phyloP scores from a whole-genome alignment of 2,888 invertebrate genomes.

The Cremastinae sp. region DNA sequence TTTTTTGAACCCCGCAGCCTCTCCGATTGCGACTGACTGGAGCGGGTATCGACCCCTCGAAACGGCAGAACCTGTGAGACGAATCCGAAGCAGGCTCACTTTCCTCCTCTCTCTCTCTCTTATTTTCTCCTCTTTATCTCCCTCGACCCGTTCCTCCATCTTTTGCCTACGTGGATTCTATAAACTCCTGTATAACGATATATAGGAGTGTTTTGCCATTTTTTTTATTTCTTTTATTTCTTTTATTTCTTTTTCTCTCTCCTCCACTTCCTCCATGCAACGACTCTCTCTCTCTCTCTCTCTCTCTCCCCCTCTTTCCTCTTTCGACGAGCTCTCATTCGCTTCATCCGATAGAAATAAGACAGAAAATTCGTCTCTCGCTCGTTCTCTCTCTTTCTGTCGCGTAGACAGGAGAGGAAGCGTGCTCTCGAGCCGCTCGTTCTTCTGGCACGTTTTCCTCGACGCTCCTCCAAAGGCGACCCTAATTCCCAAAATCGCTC shows the following conservation, averaged over 20 bases:
- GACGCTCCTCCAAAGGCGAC: constrained; percentile 62
- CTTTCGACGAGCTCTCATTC: constrained; percentile 35
- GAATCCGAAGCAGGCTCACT: constrained; percentile 50
- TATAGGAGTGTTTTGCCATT: constrained; percentile 12
- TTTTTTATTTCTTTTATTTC: constrained; percentile 35
- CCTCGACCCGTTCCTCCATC: constrained; percentile 21
- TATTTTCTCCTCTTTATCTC: constrained; percentile 32
- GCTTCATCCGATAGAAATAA: constrained; percentile 29
- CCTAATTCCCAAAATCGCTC: constrained; percentile 66
- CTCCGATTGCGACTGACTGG: constrained; percentile 70
- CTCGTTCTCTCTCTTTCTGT: constrained; percentile 18
- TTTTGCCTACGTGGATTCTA: constrained; percentile 41
- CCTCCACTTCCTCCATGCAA: constrained; percentile 21
- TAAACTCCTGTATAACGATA: constrained; percentile 27
- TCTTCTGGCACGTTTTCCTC: constrained; percentile 61
- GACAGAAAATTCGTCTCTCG: constrained; percentile 24
- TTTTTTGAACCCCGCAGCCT: constrained; percentile 64
- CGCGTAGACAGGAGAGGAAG: constrained; percentile 10
- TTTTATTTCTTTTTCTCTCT: constrained; percentile 30
- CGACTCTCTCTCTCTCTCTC: constrained; percentile 37
- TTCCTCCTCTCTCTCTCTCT: constrained; percentile 54
- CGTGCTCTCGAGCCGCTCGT: constrained; percentile 45
- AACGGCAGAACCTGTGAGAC: constrained; percentile 55
- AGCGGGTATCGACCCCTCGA: constrained; percentile 70
- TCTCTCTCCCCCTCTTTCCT: constrained; percentile 43